A percentile compares a stretch with the other conserved stretches of the same genome.
phyloP scores from a whole-genome alignment of 1,140 invertebrate species.

The Gonatopus flavifemur region DNA sequence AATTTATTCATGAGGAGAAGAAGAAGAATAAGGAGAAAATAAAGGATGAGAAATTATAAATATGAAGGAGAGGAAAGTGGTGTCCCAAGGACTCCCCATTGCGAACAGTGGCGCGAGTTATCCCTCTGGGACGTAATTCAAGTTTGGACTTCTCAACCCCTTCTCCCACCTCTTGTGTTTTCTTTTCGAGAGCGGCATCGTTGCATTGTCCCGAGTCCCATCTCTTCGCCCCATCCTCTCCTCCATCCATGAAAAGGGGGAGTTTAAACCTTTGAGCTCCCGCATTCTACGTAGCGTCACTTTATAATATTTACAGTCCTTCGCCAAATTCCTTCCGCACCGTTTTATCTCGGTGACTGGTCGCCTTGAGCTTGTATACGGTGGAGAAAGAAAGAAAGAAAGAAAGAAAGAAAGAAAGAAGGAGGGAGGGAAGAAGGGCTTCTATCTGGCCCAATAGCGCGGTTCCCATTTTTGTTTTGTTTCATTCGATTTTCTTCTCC shows the following conservation, averaged over 20 bases:
- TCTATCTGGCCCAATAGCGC: conserved; percentile 24
- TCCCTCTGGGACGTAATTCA: conserved; percentile 41
- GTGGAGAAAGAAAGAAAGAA: background rate
- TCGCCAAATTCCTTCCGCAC: conserved; percentile 43
- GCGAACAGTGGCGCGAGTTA: conserved; percentile 39
- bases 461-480: no score
- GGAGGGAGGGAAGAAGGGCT: conserved; percentile 20
- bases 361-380: background rate
- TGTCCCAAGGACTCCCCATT: conserved; percentile 30
- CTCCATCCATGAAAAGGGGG: conserved; percentile 8
- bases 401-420: background rate
- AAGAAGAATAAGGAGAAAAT: conserved; percentile 1
- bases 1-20: background rate
- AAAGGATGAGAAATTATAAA: conserved; percentile 2
- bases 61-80: background rate
- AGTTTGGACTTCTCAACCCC: conserved; percentile 29
- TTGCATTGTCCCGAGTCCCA: conserved; percentile 19
- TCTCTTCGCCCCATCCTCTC: background rate
- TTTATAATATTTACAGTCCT: conserved; percentile 53
- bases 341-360: conserved; percentile 39
- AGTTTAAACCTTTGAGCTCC: conserved; percentile 40
- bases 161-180: conserved; percentile 3
- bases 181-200: conserved; percentile 1
- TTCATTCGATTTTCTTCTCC: no score
- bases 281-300: conserved; percentile 47